phyloP scores from a whole-genome alignment of 2,797 vertebrate species.

The Hirundo rustica region DNA sequence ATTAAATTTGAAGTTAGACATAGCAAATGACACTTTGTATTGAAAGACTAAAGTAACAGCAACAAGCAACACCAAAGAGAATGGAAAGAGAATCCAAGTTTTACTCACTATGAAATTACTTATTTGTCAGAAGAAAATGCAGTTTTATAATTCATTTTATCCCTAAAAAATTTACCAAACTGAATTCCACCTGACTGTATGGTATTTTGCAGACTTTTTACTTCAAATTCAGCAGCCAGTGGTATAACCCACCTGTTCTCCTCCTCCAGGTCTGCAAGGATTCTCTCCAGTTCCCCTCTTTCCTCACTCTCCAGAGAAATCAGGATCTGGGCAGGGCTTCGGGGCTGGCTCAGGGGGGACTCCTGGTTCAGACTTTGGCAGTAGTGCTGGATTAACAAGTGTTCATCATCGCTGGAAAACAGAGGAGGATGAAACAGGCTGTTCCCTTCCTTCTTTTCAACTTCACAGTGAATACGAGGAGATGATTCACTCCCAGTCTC shows the following conservation, averaged over 20 bases:
- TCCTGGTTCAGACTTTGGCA: slow-evolving; percentile 99
- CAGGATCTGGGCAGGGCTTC: slow-evolving; percentile 98
- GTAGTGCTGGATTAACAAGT: slow-evolving; percentile 99
- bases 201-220: background rate
- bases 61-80: background rate
- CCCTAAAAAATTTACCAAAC: background rate
- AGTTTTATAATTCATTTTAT: background rate
- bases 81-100: background rate
- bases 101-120: background rate
- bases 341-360: slow-evolving; percentile 96
- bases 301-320: slow-evolving; percentile 99
- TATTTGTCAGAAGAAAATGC: background rate
- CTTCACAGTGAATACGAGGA: background rate
- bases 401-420: slow-evolving; percentile 95
- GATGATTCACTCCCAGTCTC: background rate
- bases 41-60: background rate
- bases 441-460: slow-evolving; percentile 4
- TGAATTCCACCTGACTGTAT: background rate
- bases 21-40: background rate
- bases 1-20: background rate
- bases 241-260: slow-evolving; percentile 89
- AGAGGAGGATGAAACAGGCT: background rate
- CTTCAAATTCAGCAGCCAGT: background rate
- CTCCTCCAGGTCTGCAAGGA: slow-evolving; percentile 95
- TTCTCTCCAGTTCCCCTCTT: slow-evolving; percentile 95